Evolutionary conservation across 2,113 vertebrate species (phyloP), one percentile per base, ranked within the genome.

Genomic region (Mirounga angustirostris): DNA sequence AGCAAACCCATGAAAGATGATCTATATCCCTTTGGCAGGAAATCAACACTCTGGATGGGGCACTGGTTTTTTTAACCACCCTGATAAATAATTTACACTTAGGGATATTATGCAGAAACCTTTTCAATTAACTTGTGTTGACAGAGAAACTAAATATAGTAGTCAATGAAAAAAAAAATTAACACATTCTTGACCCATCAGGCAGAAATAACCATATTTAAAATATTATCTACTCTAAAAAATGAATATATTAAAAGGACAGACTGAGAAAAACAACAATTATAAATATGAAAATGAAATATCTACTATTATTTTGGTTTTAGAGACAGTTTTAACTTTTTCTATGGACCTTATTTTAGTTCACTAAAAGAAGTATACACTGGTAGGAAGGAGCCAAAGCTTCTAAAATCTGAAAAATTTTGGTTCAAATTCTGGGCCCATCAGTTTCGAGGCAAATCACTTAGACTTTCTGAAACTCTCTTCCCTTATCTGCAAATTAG

Each of bases 51-150:
- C 91, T 97, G 78, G 69, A 63, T 74, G 97, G 92, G 94, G 83
- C 85, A 97, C 91, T 98, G 96, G 43, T 94, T 94, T 98, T 58
- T 98, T 96, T 98, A 98, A 98, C 97, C 79, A 97, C 79, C 1
- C n/a, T 67, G 97, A 97, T 98, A 98, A 98, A 98, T 97, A 98
- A 97, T 98, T 98, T 97, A 97, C 97, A 97, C 76, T 91, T 97
- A 92, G 87, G 94, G 97, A 97, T 98, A 98, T 97, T 98, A 97
- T 92, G 76, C n/a, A 83, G 94, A 91, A 98, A 94, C 43, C 52
- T 94, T 98, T 98, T 95, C 97, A 98, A 98, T 98, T 98, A 97
- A 97, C 97, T 98, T 98, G 63, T 96, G 94, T 91, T 98, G 98
- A 98, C 96, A 98, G 91, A 95, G 80, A 98, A 97, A 92, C 74